Base-by-base conservation (phyloP, 1,140 invertebrate genomes). In the Archivesica marissinica region DNA sequence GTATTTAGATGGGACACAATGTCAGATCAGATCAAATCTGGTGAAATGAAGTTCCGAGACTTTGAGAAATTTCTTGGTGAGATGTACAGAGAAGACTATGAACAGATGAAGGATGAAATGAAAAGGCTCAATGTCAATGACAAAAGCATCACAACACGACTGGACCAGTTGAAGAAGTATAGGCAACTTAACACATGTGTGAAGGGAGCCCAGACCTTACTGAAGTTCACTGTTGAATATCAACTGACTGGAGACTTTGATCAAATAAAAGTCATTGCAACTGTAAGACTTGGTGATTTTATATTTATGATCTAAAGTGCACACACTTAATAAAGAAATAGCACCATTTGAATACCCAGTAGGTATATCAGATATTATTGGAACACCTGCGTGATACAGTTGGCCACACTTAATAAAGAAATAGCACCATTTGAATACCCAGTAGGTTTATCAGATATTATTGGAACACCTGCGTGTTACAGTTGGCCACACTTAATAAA, bases 181-280 rank as follows among this genome's bases (percentile, higher is more conserved):
- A 72, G 54, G 28, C 59, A 50, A 35, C 39, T 82, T 1, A 47
- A 72, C 39, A 17, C 20, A 25, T 82, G 68, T 59, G 44, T 41
- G 4, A 56, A 47, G 0, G 64, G 44, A 41, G 79, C 79, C 15
- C 38, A 72, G 25, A 68, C 50, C 20, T 6, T 82, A 30, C n/a
- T 82, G 2, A 23, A 72, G 6, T 39, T 82, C 35, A 39, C 28
- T 17, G 28, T 28, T 20, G 20, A 41, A 20, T 72, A 72, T 68
- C 33, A 54, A 15, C 23, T 82, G n/a, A 30, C 38, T 7, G 79
- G 79, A 13, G 38, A 82, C 28, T 82, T 82, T 82, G n/a, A 82
- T 11, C 44, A 50, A 59, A 74, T 82, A 13, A 41, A n/a, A 44
- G 30, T 41, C 28, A 72, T 82, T 23, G 66, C 64, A 54, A 30